Evolutionary conservation across 2,113 vertebrate species (phyloP), one percentile per base, ranked within the genome.

Genomic region (Stercorarius parasiticus): DNA sequence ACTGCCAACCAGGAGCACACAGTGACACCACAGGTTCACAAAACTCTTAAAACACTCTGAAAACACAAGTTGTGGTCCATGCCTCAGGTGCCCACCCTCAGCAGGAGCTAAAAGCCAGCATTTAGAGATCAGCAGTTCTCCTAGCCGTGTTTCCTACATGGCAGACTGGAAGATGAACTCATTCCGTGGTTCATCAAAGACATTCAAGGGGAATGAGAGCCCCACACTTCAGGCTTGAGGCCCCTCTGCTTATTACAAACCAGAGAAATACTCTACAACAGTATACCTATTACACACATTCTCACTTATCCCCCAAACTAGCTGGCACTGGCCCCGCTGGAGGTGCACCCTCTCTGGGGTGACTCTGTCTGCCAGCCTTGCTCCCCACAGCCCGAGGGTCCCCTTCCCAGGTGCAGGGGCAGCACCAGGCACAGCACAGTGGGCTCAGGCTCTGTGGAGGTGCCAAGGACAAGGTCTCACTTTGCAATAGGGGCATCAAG

Each of bases 41-140:
- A 6, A 9, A 26, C 38, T 6, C 85, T n/a, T 22, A 40, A 14
- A 58, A 8, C 13, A n/a, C 47, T 38, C 38, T 0, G 0, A 27
- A 70, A 70, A 83, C 19, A 67, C 1, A 1, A 47, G 29, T 0
- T 55, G 49, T 32, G 61, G 34, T 64, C 82, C 53, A 5, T 22
- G 42, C 23, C 21, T 88, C 47, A 81, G 34, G 76, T 65, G n/a
- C 20, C 10, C 30, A 58, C 20, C 43, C 77, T 82, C 47, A 62
- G 13, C 40, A 50, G 55, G 32, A 84, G 40, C 82, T 56, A 65
- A 34, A 64, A 77, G 25, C 29, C 47, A 62, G n/a, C 32, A 27
- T 47, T 74, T 42, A n/a, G 79, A 42, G 25, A 78, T 21, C 1
- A 62, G 18, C 56, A 71, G n/a, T 20, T 69, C 77, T 80, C 50